Conservation (phyloP, 2,113 vertebrate species). For the Lethenteron camtschaticum region DNA sequence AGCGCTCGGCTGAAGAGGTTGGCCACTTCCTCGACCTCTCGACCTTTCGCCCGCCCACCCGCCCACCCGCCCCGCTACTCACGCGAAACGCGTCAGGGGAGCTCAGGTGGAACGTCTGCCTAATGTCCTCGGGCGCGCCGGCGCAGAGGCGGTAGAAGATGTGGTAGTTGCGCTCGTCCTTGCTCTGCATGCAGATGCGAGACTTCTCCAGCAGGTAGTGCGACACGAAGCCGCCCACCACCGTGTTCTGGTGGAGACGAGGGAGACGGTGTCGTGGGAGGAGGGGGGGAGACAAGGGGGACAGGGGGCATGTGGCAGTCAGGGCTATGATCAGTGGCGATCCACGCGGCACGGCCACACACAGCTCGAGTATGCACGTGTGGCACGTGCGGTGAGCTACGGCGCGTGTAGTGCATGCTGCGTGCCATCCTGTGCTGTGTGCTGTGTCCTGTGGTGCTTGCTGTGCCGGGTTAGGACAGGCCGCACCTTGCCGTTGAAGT, state of each 20-base stretch:
- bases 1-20: too few relatives aligned
- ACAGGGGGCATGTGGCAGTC: background rate
- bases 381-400: too few relatives aligned
- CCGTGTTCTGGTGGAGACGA: slow-evolving; percentile 37
- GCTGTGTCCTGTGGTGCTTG: too few relatives aligned
- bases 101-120: slow-evolving; percentile 53
- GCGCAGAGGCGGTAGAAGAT: slow-evolving; percentile 91
- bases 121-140: slow-evolving; percentile 69
- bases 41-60: too few relatives aligned
- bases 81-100: slow-evolving; percentile 81
- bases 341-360: too few relatives aligned
- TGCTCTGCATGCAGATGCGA: slow-evolving; percentile 71
- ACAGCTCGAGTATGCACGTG: too few relatives aligned
- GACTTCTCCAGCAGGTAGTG: slow-evolving; percentile 98
- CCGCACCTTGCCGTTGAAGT: slow-evolving; percentile 78
- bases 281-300: background rate
- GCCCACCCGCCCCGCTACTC: slow-evolving; percentile 16
- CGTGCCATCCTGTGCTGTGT: too few relatives aligned
- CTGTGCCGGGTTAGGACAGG: too few relatives aligned
- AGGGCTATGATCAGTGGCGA: background rate
- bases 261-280: background rate
- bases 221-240: slow-evolving; percentile 89
- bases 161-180: slow-evolving; percentile 93
- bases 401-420: too few relatives aligned
- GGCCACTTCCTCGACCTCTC: too few relatives aligned